Evolutionary conservation across 2,113 vertebrate species (phyloP), one percentile per base, ranked within the genome.

Genomic region (Pangasianodon gigas): DNA sequence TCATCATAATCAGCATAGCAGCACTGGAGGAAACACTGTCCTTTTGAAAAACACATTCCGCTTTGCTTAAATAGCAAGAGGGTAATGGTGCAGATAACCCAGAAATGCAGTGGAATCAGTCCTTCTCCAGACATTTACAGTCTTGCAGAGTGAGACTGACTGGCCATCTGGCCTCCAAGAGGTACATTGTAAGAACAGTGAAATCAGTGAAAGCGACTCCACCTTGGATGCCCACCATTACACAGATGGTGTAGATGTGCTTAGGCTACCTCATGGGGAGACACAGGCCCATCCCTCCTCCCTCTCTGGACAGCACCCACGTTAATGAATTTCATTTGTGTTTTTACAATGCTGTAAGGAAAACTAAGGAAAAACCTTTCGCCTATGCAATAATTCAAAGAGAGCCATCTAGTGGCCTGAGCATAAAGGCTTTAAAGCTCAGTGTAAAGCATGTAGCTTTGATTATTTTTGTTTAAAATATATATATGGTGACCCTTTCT

Each of bases 201-300:
- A 94, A 95, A 96, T 95, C 95, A 93, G 95, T 95, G 95, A 92
- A 93, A 92, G 94, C 94, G 94, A 93, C 92, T 94, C 94, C 89
- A 93, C 94, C 93, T 94, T 95, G 95, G 95, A 95, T 94, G 91
- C 94, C 94, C 95, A 95, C 94, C 95, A 95, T 96, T 95, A 96
- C 95, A 94, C 95, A 95, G 93, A 95, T 95, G 95, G 94, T 93
- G 92, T 92, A 93, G 93, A 93, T 93, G 89, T 92, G 93, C 94
- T 92, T 90, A 92, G 92, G 92, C 93, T 93, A 95, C 92, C 94
- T 92, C 92, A 95, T 93, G 91, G 91, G 89, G 86, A 94, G 94
- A 91, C 91, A 92, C 88, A 46, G 85, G 89, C 83, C 91, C 93
- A 51, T 81, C 65, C 79, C 91, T 85, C 79, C 67, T 51, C 85